Conservation (phyloP, 2,888 invertebrate genomes). For the Lypha dubia region DNA sequence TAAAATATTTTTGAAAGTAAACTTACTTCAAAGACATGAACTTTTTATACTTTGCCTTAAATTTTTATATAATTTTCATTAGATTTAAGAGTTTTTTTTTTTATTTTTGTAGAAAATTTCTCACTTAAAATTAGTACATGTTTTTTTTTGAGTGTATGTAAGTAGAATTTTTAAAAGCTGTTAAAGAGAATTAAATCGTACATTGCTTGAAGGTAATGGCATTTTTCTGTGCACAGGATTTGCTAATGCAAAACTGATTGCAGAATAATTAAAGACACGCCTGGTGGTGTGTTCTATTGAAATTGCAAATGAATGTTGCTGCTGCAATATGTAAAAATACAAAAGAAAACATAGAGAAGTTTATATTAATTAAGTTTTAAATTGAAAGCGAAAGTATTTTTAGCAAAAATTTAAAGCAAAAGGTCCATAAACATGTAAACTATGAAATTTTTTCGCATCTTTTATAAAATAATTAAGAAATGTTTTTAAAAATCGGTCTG, state of each 20-base stretch:
- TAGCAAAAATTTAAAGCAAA: not conserved
- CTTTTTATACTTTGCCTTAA: no score
- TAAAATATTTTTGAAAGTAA: no score
- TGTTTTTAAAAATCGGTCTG: no score
- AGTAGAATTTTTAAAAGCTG: not conserved
- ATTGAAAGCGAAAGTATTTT: not conserved
- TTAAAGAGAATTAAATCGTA: not conserved
- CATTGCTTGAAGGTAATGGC: not conserved
- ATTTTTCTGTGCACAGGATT: not conserved
- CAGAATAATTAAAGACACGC: constrained; percentile 27
- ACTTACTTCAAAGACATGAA: no score
- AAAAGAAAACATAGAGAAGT: not conserved
- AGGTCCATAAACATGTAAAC: no score
- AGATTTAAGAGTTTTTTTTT: no score
- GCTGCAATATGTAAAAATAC: not conserved
- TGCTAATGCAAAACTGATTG: constrained; percentile 2
- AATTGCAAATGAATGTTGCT: not conserved
- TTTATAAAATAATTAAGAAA: no score
- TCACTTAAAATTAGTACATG: no score
- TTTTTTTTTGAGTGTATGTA: not conserved
- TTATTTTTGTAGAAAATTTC: no score
- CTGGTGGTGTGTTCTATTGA: constrained; percentile 4
- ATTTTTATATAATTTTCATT: no score
- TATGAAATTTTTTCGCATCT: no score
- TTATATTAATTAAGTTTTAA: not conserved